Evolutionary conservation across 2,797 vertebrate genomes (phyloP), one percentile per base, ranked within the genome.

Genomic region (Poliocrania exsul): DNA sequence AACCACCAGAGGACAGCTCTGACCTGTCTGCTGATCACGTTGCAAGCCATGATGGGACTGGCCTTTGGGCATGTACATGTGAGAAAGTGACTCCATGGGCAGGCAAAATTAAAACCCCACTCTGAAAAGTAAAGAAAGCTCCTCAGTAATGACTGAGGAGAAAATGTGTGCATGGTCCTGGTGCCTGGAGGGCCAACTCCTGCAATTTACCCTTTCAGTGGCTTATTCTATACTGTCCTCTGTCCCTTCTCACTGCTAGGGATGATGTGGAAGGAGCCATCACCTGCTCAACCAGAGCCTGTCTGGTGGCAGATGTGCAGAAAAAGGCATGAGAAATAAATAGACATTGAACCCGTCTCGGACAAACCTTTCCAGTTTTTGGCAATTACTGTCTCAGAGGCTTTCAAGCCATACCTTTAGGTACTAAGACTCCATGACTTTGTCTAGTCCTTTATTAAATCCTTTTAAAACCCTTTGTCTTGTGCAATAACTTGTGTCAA

Each of bases 361-460:
- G 38, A 51, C 13, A 86, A 91, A 62, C 15, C 57, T 65, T 57
- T 44, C 17, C 29, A 35, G 21, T 9, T 88, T 80, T 64, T 50
- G 67, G 64, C 51, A 75, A 5, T 47, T 15, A 29, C n/a, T 89
- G 14, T 31, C 23, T 85, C 53, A 31, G 61, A 75, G 42, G 35
- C 2, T 6, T 88, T 81, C 65, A 72, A 83, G 29, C 42, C 18
- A 2, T 33, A n/a, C 29, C 37, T 79, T 50, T 50, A 61, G 38
- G 46, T 57, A 66, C 42, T 47, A 72, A 74, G 57, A 65, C 72
- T 47, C 91, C 29, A 16, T 88, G 85, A 81, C 87, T 96, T 95
- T 91, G 89, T 81, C 82, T 94, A 91, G 80, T 96, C 65, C 69
- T 77, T 80, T 64, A 28, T 80, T 73, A 92, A 77, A 89, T 91